phyloP scores from a whole-genome alignment of 2,888 invertebrate species.

The Pinctada fucata region DNA sequence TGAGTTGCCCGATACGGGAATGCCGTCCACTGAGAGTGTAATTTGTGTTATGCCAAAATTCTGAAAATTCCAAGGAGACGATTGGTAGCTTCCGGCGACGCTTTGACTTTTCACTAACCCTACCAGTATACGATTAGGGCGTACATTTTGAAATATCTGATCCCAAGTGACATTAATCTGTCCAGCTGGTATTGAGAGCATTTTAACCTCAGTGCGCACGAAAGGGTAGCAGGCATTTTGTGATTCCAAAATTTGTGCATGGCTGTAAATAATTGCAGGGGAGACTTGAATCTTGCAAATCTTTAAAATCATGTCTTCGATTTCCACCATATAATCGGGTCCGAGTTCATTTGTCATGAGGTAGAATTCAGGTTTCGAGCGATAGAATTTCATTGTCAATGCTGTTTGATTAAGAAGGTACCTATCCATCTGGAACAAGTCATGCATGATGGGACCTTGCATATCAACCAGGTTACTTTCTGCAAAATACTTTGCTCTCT shows the following conservation, averaged over 20 bases:
- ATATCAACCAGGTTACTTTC: slow-evolving; percentile 5
- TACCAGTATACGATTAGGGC: neutral
- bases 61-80: neutral
- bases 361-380: slow-evolving; percentile 38
- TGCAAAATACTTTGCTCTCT: slow-evolving; percentile 28
- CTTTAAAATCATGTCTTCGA: slow-evolving; percentile 28
- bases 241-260: slow-evolving; percentile 15
- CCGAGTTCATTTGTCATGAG: slow-evolving; percentile 24
- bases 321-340: slow-evolving; percentile 14
- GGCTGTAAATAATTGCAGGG: slow-evolving; percentile 27
- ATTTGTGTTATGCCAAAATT: neutral
- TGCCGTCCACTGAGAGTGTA: neutral
- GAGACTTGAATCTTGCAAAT: slow-evolving; percentile 26
- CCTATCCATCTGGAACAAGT: neutral
- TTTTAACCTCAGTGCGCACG: slow-evolving; percentile 19
- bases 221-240: slow-evolving; percentile 29
- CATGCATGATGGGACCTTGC: slow-evolving; percentile 3
- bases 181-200: slow-evolving; percentile 33
- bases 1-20: fast-evolving
- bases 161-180: neutral
- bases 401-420: slow-evolving; percentile 29
- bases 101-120: neutral
- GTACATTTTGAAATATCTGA: neutral
- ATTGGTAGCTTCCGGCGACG: neutral
- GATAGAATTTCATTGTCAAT: slow-evolving; percentile 35